A percentile compares a stretch with the other conserved stretches of the same genome.
These are phyloP conservation scores for Epinephelus lanceolatus DNA, from an alignment of 2,113 vertebrate genomes.

Conservation along the genomic window DNA sequence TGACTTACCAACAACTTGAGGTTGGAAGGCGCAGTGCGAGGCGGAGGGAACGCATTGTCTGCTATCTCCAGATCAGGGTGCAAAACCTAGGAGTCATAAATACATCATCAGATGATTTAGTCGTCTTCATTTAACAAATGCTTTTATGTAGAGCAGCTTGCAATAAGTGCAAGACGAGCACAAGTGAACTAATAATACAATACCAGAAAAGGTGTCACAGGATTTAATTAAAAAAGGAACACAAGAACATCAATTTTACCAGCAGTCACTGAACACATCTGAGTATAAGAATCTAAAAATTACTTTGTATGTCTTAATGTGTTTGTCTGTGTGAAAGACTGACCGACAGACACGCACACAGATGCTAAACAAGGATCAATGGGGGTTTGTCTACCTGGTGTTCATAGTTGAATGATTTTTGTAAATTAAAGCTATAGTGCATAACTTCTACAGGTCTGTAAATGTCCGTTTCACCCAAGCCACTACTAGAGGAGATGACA, in stretches of 20 bases:
- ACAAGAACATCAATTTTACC: background rate
- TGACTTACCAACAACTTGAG: constrained; percentile 95
- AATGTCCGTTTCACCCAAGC: too few species aligned
- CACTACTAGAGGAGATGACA: too few species aligned
- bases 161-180: background rate
- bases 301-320: background rate
- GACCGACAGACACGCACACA: background rate
- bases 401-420: background rate
- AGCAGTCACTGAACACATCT: background rate
- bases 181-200: background rate
- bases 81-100: constrained; percentile 88
- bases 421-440: background rate
- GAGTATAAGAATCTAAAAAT: background rate
- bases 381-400: background rate
- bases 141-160: background rate
- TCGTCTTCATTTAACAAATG: background rate
- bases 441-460: too few species aligned
- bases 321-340: background rate
- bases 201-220: background rate
- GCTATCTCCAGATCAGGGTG: constrained; percentile 98
- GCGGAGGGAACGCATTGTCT: constrained; percentile 96
- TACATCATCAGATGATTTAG: background rate
- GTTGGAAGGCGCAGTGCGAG: constrained; percentile 93
- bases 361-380: background rate
- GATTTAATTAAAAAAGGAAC: background rate